Conservation (phyloP, 1,140 invertebrate genomes). For the Ceratitis capitata region DNA sequence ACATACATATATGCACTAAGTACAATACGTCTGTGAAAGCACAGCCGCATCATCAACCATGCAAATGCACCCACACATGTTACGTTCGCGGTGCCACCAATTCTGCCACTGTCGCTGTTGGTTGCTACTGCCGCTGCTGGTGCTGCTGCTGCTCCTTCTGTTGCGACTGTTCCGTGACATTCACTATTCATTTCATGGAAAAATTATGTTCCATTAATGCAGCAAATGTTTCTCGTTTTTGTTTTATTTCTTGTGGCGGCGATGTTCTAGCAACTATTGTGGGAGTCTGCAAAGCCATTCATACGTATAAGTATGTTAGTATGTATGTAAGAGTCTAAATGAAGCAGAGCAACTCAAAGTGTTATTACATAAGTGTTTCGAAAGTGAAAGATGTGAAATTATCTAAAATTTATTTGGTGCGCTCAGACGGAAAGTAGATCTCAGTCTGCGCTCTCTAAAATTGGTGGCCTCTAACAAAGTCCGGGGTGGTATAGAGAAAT, state of each 20-base stretch:
- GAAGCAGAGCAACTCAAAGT: background rate
- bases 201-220: slow-evolving; percentile 64
- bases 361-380: background rate
- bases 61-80: background rate
- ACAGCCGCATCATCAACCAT: background rate
- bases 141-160: background rate
- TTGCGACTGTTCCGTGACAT: background rate
- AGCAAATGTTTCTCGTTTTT: slow-evolving; percentile 62
- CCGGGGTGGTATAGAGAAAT: too few species aligned
- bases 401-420: too few species aligned
- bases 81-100: background rate
- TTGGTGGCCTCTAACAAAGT: too few species aligned
- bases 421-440: too few species aligned
- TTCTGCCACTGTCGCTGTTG: background rate
- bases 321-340: too few species aligned
- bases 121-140: background rate
- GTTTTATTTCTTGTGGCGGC: slow-evolving; percentile 42
- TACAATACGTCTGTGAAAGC: too few species aligned
- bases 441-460: too few species aligned
- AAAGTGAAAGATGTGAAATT: background rate
- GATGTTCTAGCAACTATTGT: slow-evolving; percentile 17
- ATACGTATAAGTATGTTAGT: too few species aligned
- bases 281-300: too few species aligned
- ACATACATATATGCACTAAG: background rate
- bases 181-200: slow-evolving; percentile 41